Base-by-base conservation (phyloP, 2,888 invertebrate genomes). In the Epinotia bilunana region DNA sequence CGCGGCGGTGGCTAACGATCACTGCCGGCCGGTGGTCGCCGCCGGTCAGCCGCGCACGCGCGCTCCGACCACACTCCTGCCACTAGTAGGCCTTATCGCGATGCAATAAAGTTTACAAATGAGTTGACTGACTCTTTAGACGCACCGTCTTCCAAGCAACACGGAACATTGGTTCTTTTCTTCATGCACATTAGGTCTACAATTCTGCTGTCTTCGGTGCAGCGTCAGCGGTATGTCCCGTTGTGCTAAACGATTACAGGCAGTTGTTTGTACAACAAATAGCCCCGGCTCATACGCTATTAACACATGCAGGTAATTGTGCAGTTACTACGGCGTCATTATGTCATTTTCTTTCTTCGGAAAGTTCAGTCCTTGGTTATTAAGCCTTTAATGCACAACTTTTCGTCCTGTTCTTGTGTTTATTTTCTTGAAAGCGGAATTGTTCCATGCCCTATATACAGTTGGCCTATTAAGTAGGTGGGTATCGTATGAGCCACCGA, bases 21-120 rank as follows among this genome's bases (percentile, higher is more conserved):
- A 64, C 73, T 76, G 76, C 64, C 73, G 60, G 70, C 63, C 28
- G 62, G 60, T 63, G 65, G 68, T 58, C 53, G 53, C 53, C 23
- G 73, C 62, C 60, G 70, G 75, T 63, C 70, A 58, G 73, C 67
- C 61, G 58, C 74, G 74, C 74, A 74, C 57, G 74, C 74, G 74
- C 73, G 60, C 73, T 33, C 46, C 46, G 1, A 12, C 20, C 49
- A n/a, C 57, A 18, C 39, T 33, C 63, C 23, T 43, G 39, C 71
- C 63, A n/a, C 9, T 63, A 57, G 18, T 16, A 23, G 20, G 46
- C 16, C 63, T 53, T 65, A 67, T 73, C 65, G 23, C 72, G 49
- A 33, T 16, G 71, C 65, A 65, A 65, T 65, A 49, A 58, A 33
- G 28, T 49, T 61, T 73, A 60, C 65, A 33, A 67, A 60, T 65